Evolutionary conservation across 2,797 vertebrate genomes (phyloP), one percentile per base, ranked within the genome.

Genomic region (Alosa sapidissima): DNA sequence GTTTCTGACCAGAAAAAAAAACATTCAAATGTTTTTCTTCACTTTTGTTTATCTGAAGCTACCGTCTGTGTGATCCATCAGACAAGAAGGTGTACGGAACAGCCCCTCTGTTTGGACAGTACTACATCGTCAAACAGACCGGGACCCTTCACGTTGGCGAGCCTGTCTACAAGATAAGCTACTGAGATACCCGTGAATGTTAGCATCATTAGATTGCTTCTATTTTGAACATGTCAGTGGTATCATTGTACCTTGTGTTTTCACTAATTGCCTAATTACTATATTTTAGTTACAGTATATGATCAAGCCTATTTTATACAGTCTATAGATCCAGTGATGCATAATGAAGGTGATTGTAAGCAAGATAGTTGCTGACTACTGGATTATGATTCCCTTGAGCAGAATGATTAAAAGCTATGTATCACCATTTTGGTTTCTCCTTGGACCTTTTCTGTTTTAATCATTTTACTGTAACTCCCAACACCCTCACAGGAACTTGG

Each of bases 81-180:
- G 94, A 97, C 93, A 94, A 85, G 88, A 91, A 94, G 24, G 88
- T 98, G 54, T 95, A 98, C 90, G 96, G 97, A 87, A 88, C 93
- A 0, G 52, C 92, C 0, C 98, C 98, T 0, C 88, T 98, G 86
- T 97, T 99, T 83, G 98, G 98, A 19, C 95, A 95, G 85, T 94
- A 98, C 91, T 98, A 94, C 89, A 94, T 87, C 0, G 93, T 99
- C 91, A 94, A 96, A 92, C 95, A 93, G 94, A 93, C 93, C 0
- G 98, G 98, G 81, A 89, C 84, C 0, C 87, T 99, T 89, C 94
- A 93, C 90, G 94, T 98, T 60, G 98, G 98, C 5, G 97, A 99
- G 83, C 94, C 93, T 0, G 97, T 99, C 81, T 98, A 96, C 91
- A 95, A 89, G 91, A 93, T 97, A 85, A 83, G 90, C 86, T 87